Percentiles rank a stretch among this genome's conserved stretches.
These are phyloP conservation scores for Enteromius treurensis DNA, from an alignment of 2,797 vertebrate genomes.

Conservation along the genomic window DNA sequence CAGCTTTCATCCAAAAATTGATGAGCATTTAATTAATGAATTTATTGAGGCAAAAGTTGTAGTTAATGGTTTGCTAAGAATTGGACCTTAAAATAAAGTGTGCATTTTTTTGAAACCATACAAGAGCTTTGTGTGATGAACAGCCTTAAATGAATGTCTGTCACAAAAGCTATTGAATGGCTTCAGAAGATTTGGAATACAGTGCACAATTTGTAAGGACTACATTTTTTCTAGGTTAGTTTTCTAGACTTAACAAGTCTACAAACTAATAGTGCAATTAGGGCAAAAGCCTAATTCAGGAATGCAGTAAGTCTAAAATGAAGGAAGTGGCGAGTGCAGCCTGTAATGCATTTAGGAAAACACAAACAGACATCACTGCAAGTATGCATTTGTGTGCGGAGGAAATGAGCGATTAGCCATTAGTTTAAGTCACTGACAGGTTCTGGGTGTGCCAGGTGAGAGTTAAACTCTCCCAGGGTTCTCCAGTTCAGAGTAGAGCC, in stretches of 20 bases:
- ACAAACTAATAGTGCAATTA: neutral
- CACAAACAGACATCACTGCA: constrained; percentile 30
- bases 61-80: neutral
- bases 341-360: constrained; percentile 46
- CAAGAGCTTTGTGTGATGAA: neutral
- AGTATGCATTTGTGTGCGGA: constrained; percentile 31
- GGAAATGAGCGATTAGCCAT: constrained; percentile 56
- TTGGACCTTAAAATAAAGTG: neutral
- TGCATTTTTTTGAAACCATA: neutral
- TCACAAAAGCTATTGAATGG: neutral
- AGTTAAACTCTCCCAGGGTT: constrained; percentile 46
- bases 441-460: constrained; percentile 40
- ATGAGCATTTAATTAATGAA: neutral
- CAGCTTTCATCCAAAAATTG: neutral
- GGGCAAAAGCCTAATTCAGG: constrained; percentile 1
- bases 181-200: neutral
- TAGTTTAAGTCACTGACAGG: constrained; percentile 38
- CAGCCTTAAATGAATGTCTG: neutral
- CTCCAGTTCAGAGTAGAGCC: constrained; percentile 41
- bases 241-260: neutral
- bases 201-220: neutral
- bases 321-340: constrained; percentile 24
- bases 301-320: neutral
- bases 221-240: too few species aligned
- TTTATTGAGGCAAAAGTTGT: neutral